Conservation (phyloP, 2,797 vertebrate species). For the Lindbergichthys nudifrons region DNA sequence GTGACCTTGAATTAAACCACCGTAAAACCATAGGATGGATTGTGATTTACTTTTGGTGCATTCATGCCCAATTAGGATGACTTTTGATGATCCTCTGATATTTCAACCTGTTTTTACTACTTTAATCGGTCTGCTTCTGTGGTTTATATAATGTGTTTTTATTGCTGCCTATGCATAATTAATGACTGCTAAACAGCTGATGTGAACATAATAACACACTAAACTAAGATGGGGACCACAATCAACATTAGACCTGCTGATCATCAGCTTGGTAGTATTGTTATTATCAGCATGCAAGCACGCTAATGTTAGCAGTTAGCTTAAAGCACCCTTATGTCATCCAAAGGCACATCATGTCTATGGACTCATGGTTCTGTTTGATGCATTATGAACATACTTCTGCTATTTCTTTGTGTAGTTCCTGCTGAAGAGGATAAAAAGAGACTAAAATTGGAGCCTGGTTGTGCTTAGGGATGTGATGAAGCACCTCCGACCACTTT, state of each 20-base stretch:
- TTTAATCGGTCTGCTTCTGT: not conserved
- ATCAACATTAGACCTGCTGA: not conserved
- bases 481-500: conserved; percentile 57
- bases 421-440: conserved; percentile 11
- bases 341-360: not conserved
- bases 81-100: not conserved
- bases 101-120: not conserved
- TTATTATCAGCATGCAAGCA: not conserved
- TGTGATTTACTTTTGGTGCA: not conserved
- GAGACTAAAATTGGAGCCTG: not conserved
- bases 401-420: not conserved
- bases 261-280: not conserved
- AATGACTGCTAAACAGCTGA: not conserved
- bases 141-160: not conserved
- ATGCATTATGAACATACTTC: not conserved
- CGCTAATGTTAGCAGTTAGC: too few species aligned
- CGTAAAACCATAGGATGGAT: not conserved
- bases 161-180: not conserved
- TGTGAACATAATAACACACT: not conserved
- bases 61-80: not conserved
- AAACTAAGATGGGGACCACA: not conserved
- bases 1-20: not conserved
- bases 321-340: too few species aligned
- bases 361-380: not conserved
- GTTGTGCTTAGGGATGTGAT: conserved; percentile 47